Percentiles rank a stretch among this genome's conserved stretches.
These are phyloP conservation scores for Caenorhabditis macrosperma DNA, from an alignment of 2,888 invertebrate species.

Conservation along the genomic window DNA sequence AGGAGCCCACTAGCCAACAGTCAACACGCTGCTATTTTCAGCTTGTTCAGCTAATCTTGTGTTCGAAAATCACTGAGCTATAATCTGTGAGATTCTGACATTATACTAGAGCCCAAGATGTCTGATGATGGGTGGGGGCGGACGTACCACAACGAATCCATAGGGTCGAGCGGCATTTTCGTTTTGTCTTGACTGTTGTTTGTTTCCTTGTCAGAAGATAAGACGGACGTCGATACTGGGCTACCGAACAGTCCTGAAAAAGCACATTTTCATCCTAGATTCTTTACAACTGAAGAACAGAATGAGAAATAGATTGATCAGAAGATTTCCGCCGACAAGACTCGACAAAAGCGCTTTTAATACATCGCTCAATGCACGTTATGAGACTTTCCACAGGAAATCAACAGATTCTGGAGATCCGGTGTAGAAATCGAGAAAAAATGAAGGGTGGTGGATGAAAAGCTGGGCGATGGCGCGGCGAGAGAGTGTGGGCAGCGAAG, in stretches of 20 bases:
- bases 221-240: constrained; percentile 55
- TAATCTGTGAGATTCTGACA: constrained; percentile 9
- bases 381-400: not conserved
- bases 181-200: constrained; percentile 15
- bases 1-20: constrained; percentile 20
- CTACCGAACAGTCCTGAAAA: constrained; percentile 61
- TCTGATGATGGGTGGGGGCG: not conserved
- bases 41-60: constrained; percentile 35
- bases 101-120: not conserved
- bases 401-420: constrained; percentile 1
- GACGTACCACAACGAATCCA: constrained; percentile 66
- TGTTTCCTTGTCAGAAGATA: constrained; percentile 41
- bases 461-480: constrained; percentile 21
- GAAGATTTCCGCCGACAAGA: not conserved
- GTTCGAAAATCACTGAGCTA: constrained; percentile 37
- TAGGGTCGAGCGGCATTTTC: constrained; percentile 65
- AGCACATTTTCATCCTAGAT: too few relatives aligned
- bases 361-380: not conserved
- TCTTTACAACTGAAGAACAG: not conserved
- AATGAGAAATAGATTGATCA: not conserved
- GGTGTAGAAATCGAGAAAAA: constrained; percentile 10
- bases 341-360: not conserved
- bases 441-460: not conserved
- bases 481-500: constrained; percentile 12
- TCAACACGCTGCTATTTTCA: constrained; percentile 41